Evolutionary conservation across 1,140 invertebrate species (phyloP), one percentile per base, ranked within the genome.

Genomic region (Pentalonia nigronervosa): DNA sequence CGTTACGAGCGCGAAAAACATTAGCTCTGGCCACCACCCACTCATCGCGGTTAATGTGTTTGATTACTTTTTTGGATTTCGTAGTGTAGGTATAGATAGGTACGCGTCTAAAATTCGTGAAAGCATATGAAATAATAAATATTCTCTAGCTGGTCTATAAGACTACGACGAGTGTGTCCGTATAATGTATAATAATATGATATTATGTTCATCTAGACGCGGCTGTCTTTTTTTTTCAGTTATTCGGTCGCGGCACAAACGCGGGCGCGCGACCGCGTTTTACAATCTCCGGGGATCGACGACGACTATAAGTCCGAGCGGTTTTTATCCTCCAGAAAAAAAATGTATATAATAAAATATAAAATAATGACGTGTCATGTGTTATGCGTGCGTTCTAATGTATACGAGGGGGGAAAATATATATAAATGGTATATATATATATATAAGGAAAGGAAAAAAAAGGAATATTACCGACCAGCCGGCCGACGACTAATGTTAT

Each of bases 341-440:
- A 67, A 76, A 17, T 11, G 47, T 90, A 91, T 91, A 48, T 60
- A 45, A 91, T 86, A 93, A 56, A 92, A 83, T 92, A 92, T 92
- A 93, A 93, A 93, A 93, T 93, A 93, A 93, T 93, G 91, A 93
- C 91, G 91, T 93, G 91, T 93, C 91, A 93, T 93, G 91, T 93
- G 76, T 93, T 93, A 56, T 93, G 91, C 50, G 67, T n/a, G 47
- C 91, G 81, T 48, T 81, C 45, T 25, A 41, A 90, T 45, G 14
- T 86, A 93, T 48, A 76, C 50, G 34, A 84, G 91, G 34, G 84
- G 90, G 47, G 41, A 91, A 92, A 81, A 50, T 60, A 67, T 67
- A 91, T 81, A 50, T 81, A 50, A n/a, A n/a, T n/a, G n/a, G n/a
- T 91, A 41, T 41, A 4, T 41, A 41, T 41, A 2, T 90, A n/a